Conservation (phyloP, 2,113 vertebrate genomes). For the Lampris incognitus region DNA sequence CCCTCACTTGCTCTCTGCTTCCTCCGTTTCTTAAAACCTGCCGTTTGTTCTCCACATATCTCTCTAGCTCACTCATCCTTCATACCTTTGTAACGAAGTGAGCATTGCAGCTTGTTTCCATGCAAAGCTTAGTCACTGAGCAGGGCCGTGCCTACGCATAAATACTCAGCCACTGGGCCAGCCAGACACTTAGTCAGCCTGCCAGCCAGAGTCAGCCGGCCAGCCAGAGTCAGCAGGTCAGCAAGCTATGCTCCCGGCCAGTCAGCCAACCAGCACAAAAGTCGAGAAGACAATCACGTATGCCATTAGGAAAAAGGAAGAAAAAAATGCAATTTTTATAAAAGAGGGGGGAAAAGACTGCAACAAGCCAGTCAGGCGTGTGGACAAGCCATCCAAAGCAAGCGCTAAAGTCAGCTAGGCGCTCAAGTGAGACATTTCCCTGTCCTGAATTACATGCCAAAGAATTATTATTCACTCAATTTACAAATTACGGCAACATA, state of each 20-base stretch:
- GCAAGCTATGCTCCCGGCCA: too few species aligned
- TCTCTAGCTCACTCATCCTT: conserved; percentile 14
- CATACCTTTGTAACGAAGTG: conserved; percentile 1
- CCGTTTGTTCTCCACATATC: not conserved
- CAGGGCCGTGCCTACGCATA: not conserved
- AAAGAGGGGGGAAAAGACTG: too few species aligned
- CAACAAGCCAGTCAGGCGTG: too few species aligned
- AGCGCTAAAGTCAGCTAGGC: too few species aligned
- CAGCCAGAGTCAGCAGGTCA: not conserved
- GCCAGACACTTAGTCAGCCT: not conserved
- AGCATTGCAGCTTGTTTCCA: not conserved
- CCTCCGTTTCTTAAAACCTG: not conserved
- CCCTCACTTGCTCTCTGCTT: not conserved
- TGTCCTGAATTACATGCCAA: too few species aligned
- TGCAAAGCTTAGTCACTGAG: not conserved
- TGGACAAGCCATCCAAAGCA: too few species aligned
- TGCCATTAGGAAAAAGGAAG: not conserved
- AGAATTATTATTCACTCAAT: too few species aligned
- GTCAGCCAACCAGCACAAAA: too few species aligned
- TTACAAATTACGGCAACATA: too few species aligned
- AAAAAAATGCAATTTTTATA: too few species aligned
- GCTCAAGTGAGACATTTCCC: too few species aligned
- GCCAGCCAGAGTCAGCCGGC: not conserved
- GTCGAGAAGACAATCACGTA: too few species aligned
- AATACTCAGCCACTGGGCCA: not conserved